These are phyloP conservation scores for Lithophane socia DNA, from an alignment of 2,888 invertebrate genomes.

Conservation along the genomic window DNA sequence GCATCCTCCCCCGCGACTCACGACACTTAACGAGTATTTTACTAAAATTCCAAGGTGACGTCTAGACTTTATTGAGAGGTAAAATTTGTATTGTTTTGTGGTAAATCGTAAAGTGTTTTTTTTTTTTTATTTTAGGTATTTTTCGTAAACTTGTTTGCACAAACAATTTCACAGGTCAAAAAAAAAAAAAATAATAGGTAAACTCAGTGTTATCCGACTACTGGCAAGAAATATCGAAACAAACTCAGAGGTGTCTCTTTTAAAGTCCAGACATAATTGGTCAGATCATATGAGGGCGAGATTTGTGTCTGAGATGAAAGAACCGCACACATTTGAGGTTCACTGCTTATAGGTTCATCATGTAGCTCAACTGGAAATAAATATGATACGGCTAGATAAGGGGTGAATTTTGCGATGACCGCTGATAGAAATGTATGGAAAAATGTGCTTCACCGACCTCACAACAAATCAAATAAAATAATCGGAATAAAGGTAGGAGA, in stretches of 20 bases:
- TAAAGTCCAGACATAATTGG: no score
- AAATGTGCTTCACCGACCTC: not conserved
- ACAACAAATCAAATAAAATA: no score
- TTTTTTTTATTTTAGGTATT: not conserved
- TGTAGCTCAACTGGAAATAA: no score
- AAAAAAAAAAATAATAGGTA: no score
- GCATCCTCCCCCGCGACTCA: slow-evolving; percentile 26
- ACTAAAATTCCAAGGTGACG: slow-evolving; percentile 30
- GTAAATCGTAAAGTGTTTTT: not conserved
- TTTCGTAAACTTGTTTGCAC: not conserved
- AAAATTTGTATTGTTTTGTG: not conserved
- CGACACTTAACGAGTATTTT: slow-evolving; percentile 12
- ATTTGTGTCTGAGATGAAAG: not conserved
- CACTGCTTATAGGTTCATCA: no score
- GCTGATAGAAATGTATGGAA: not conserved
- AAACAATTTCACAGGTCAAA: not conserved
- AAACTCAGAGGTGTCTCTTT: not conserved
- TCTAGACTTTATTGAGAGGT: slow-evolving; percentile 28
- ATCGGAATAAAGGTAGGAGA: no score
- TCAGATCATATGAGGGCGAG: not conserved
- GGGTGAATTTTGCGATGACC: not conserved
- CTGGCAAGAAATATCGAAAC: not conserved
- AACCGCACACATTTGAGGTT: not conserved
- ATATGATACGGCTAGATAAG: no score
- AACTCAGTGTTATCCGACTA: not conserved